phyloP scores from a whole-genome alignment of 1,140 invertebrate species.

The Oscheius sp. region DNA sequence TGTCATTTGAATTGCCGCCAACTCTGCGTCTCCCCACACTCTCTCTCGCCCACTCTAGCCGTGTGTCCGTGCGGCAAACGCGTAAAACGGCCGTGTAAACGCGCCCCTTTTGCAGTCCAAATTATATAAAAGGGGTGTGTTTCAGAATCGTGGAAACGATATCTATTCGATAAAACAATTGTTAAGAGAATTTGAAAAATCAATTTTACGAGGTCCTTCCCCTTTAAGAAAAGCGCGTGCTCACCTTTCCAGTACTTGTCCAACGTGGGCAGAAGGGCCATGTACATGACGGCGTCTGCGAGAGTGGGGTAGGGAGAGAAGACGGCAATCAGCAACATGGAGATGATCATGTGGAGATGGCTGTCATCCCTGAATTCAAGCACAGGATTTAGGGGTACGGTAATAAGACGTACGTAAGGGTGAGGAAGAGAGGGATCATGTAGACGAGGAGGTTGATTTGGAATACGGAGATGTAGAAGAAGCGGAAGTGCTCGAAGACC shows the following conservation, averaged over 20 bases:
- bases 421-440: conserved; percentile 79
- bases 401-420: conserved; percentile 68
- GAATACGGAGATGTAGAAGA: conserved; percentile 90
- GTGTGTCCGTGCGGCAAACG: no score
- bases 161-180: no score
- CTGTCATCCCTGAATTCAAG: conserved; percentile 71
- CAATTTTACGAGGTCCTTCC: no score
- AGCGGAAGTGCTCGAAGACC: conserved; percentile 97
- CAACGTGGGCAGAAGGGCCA: conserved; percentile 85
- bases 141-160: no score
- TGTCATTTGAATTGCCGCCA: no score
- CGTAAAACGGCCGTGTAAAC: no score
- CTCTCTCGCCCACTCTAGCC: no score
- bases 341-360: conserved; percentile 77
- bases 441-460: conserved; percentile 93
- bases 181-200: no score
- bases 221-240: conserved; percentile 65
- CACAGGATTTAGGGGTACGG: background rate
- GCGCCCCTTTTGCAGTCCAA: no score
- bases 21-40: no score
- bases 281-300: conserved; percentile 87
- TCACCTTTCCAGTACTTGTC: conserved; percentile 81
- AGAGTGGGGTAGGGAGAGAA: conserved; percentile 95
- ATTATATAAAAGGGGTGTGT: no score
- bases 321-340: conserved; percentile 80